These are phyloP conservation scores for Azorinus chamasolen DNA, from an alignment of 2,888 invertebrate species.

Conservation along the genomic window DNA sequence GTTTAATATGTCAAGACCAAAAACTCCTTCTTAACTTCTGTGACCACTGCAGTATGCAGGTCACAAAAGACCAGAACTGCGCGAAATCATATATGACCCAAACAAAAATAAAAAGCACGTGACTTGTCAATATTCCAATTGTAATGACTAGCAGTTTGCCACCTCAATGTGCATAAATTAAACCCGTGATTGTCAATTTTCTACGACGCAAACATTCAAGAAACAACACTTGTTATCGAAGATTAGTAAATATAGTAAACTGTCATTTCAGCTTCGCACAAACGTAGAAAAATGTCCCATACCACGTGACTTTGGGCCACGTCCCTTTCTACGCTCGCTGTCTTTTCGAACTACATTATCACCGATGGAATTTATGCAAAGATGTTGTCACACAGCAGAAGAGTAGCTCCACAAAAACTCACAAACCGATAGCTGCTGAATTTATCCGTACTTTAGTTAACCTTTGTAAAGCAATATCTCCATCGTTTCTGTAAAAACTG, in stretches of 20 bases:
- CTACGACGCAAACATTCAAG: background rate
- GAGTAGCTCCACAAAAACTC: background rate
- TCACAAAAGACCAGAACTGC: background rate
- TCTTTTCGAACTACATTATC: constrained; percentile 42
- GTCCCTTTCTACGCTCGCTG: constrained; percentile 68
- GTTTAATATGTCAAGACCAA: too few species aligned
- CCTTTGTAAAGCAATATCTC: background rate
- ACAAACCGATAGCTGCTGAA: too few species aligned
- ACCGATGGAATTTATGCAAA: constrained; percentile 11
- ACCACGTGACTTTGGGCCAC: constrained; percentile 83
- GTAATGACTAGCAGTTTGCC: background rate
- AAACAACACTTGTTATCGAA: background rate
- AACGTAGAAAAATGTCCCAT: constrained; percentile 30
- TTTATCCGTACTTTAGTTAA: constrained; percentile 1
- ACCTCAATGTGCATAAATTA: constrained; percentile 38
- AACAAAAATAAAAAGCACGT: constrained; percentile 59
- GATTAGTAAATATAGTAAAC: too few species aligned
- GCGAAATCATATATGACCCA: constrained; percentile 33
- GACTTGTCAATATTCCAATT: constrained; percentile 55
- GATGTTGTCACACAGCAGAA: constrained; percentile 1
- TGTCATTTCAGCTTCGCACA: background rate
- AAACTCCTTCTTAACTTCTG: too few species aligned
- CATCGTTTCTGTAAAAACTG: constrained; percentile 2
- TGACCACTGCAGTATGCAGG: too few species aligned
- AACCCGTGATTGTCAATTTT: constrained; percentile 11